These are phyloP conservation scores for Dryobotodes eremita DNA, from an alignment of 2,888 invertebrate species.

Conservation along the genomic window DNA sequence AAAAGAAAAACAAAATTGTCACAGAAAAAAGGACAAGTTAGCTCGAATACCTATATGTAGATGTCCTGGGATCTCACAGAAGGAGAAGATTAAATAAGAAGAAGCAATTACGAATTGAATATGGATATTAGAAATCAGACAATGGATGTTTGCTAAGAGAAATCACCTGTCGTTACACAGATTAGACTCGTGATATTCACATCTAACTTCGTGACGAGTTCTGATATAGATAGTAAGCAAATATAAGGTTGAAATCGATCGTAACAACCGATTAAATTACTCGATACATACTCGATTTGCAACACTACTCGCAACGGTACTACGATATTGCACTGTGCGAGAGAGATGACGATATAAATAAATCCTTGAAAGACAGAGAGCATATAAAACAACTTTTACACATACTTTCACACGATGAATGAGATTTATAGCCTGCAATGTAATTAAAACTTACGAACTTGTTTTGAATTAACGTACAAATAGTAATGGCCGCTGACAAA, in stretches of 20 bases:
- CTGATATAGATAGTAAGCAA: constrained; percentile 33
- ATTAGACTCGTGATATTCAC: constrained; percentile 27
- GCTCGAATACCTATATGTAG: background rate
- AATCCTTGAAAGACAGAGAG: constrained; percentile 60
- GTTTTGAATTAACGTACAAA: constrained; percentile 44
- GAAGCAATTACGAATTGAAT: background rate
- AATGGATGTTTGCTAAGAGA: background rate
- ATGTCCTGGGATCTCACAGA: background rate
- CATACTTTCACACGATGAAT: constrained; percentile 73
- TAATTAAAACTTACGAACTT: constrained; percentile 53
- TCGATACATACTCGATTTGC: constrained; percentile 61
- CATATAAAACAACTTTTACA: constrained; percentile 74
- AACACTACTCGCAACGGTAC: constrained; percentile 70
- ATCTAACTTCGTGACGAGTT: constrained; percentile 36
- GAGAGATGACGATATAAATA: constrained; percentile 49
- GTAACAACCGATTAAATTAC: constrained; percentile 51
- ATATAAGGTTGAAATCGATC: constrained; percentile 42
- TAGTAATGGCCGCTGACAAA: constrained; percentile 23
- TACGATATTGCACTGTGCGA: constrained; percentile 66
- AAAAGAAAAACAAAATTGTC: background rate
- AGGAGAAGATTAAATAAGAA: background rate
- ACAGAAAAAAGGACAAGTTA: background rate
- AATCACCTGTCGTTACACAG: constrained; percentile 24
- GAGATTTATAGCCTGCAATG: constrained; percentile 51
- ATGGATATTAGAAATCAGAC: constrained; percentile 12